These are phyloP conservation scores for Eupeodes corollae DNA, from an alignment of 1,140 invertebrate genomes.

Conservation along the genomic window DNA sequence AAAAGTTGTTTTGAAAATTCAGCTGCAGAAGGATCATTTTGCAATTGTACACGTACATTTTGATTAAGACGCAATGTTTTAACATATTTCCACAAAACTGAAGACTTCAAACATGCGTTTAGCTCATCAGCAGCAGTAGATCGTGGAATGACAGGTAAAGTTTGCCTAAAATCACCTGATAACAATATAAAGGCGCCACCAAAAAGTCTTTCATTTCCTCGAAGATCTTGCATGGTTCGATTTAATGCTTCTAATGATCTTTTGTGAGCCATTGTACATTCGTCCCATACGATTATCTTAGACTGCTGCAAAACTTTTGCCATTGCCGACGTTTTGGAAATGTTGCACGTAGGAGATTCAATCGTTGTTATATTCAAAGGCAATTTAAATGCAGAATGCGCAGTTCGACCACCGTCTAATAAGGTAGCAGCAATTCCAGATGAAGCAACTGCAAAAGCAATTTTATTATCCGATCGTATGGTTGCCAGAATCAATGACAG, in stretches of 20 bases:
- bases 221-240: too few species aligned
- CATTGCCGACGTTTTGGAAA: slow-evolving; percentile 15
- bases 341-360: slow-evolving; percentile 21
- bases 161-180: too few species aligned
- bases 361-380: slow-evolving; percentile 10
- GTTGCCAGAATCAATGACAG: too few species aligned
- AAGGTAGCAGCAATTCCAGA: too few species aligned
- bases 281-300: too few species aligned
- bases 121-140: slow-evolving; percentile 37
- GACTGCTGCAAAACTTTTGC: too few species aligned
- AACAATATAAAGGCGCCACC: slow-evolving; percentile 23
- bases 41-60: slow-evolving; percentile 14
- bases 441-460: slow-evolving; percentile 37
- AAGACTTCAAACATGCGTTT: too few species aligned
- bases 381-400: slow-evolving; percentile 38
- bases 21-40: slow-evolving; percentile 5
- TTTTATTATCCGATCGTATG: slow-evolving; percentile 21
- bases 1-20: slow-evolving; percentile 8
- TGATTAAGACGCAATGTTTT: slow-evolving; percentile 25
- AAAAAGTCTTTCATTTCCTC: too few species aligned
- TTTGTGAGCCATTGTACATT: too few species aligned
- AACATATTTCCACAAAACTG: slow-evolving; percentile 36
- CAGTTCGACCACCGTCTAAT: too few species aligned
- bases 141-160: slow-evolving; percentile 37
- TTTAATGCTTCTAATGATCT: too few species aligned